Percentiles rank a stretch among this genome's conserved stretches.
phyloP scores from a whole-genome alignment of 2,113 vertebrate species.

The Morphnarchus princeps region DNA sequence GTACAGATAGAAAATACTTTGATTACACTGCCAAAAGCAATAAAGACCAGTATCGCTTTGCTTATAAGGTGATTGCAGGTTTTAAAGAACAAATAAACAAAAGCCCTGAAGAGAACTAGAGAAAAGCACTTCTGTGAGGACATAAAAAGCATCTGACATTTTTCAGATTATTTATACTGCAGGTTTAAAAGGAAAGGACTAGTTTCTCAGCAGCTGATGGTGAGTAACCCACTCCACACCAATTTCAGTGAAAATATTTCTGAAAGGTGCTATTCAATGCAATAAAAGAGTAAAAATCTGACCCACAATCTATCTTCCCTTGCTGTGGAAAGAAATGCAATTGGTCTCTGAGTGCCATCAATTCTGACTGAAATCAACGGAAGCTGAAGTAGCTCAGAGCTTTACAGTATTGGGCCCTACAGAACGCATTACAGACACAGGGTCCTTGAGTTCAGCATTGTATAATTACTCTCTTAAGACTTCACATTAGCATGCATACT shows the following conservation, averaged over 20 bases:
- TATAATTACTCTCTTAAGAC: constrained; percentile 28
- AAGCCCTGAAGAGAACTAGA: not conserved
- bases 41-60: constrained; percentile 27
- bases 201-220: not conserved
- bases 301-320: not conserved
- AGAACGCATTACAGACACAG: constrained; percentile 14
- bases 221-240: not conserved
- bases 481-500: constrained; percentile 36
- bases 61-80: constrained; percentile 20
- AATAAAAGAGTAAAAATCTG: not conserved
- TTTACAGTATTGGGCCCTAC: not conserved
- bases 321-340: not conserved
- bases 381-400: not conserved
- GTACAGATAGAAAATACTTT: not conserved
- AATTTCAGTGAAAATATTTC: constrained; percentile 24
- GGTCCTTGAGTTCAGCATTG: not conserved
- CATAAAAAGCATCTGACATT: not conserved
- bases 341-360: not conserved
- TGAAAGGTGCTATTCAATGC: not conserved
- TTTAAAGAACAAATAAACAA: constrained; percentile 15
- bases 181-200: constrained; percentile 12
- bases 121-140: not conserved
- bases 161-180: constrained; percentile 1
- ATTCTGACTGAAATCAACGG: not conserved
- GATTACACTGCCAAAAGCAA: constrained; percentile 21